Percentiles rank a stretch among this genome's conserved stretches.
Conservation (phyloP, 1,140 invertebrate genomes). For the Heliconius melpomene region DNA sequence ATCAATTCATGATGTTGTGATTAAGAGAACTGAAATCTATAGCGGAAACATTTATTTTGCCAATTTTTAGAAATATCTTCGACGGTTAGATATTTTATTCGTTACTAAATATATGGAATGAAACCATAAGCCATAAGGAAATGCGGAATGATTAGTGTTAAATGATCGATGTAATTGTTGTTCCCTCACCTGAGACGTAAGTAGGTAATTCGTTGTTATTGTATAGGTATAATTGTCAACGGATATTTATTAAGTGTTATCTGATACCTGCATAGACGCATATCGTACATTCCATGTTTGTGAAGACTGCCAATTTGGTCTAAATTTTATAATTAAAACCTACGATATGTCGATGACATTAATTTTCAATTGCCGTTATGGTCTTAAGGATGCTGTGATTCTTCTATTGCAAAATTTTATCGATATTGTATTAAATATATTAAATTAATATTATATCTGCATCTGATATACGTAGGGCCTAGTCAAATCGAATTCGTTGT, state of each 20-base stretch:
- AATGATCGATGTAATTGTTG: constrained; percentile 49
- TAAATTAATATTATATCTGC: constrained; percentile 70
- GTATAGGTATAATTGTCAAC: constrained; percentile 75
- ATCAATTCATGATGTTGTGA: constrained; percentile 26
- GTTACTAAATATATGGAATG: constrained; percentile 35
- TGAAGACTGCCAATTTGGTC: constrained; percentile 81
- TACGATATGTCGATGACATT: constrained; percentile 78
- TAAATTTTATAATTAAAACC: constrained; percentile 80
- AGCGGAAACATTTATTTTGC: constrained; percentile 15
- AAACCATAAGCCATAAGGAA: not conserved
- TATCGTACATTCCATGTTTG: constrained; percentile 81
- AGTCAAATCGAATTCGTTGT: constrained; percentile 76
- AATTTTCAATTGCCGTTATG: constrained; percentile 77
- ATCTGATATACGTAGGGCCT: constrained; percentile 76
- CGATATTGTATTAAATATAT: constrained; percentile 67
- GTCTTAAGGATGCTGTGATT: constrained; percentile 81
- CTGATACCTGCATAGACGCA: constrained; percentile 79
- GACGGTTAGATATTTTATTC: constrained; percentile 31
- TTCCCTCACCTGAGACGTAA: constrained; percentile 60
- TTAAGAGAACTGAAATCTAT: constrained; percentile 23
- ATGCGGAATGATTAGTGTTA: constrained; percentile 37
- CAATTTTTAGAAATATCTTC: constrained; percentile 22
- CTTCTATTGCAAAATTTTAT: constrained; percentile 80
- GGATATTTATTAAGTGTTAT: constrained; percentile 77
- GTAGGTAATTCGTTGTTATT: constrained; percentile 77